Base-by-base conservation (phyloP, 2,888 invertebrate species). In the Cheilosia vulpina region DNA sequence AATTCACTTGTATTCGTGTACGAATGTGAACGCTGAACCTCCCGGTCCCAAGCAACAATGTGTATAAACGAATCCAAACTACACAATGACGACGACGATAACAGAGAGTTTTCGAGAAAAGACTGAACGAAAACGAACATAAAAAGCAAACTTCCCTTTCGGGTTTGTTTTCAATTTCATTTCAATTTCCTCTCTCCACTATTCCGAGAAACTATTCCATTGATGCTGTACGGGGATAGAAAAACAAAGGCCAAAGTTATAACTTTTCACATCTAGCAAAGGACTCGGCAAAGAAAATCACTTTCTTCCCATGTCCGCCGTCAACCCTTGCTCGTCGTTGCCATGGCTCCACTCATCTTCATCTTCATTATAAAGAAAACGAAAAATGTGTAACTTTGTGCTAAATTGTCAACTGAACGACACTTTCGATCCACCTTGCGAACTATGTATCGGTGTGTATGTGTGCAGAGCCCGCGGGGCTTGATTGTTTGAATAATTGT, bases 141-240 rank as follows among this genome's bases (percentile, higher is more conserved):
- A 47, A 68, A 62, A 60, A 66, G 17, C 45, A 75, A 68, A 71
- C 69, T 78, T 79, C 58, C 75, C 52, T 84, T 79, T 75, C 65
- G 75, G 60, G 79, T 75, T 75, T 79, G 79, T 84, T 84, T 84
- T 84, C 84, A 84, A 84, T 84, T 84, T 84, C 79, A 75, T 79
- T 79, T 84, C 71, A 84, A 80, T 84, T 79, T 76, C 65, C 75
- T 55, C 52, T 19, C 55, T 47, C 43, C 62, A 27, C 31, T 17
- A 19, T 19, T 17, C 34, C 45, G 6, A 13, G 24, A 71, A 75
- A 80, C 84, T 84, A 84, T 76, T 84, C 60, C 57, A 38, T 73
- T 52, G 73, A 66, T 62, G 73, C 43, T 63, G 62, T 9, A 13
- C 50, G 11, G 21, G 52, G 24, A 52, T 24, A 45, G 65, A 60